phyloP scores from a whole-genome alignment of 2,888 invertebrate species.

The Lasioglossum figueresi region DNA sequence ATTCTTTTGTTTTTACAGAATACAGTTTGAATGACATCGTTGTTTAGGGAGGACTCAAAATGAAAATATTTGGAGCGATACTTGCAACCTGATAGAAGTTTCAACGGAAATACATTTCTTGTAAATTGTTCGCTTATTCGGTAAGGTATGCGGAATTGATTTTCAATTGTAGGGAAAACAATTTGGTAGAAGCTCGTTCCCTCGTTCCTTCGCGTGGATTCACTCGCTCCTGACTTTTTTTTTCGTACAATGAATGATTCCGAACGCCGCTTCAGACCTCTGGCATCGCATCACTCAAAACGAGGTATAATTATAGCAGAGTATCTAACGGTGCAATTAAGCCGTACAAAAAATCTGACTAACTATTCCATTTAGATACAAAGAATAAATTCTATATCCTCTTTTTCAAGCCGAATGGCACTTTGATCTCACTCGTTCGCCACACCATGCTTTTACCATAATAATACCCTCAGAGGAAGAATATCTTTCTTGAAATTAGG shows the following conservation, averaged over 20 bases:
- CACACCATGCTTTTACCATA: not conserved
- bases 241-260: not conserved
- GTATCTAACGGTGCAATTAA: constrained; percentile 21
- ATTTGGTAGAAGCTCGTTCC: not conserved
- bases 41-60: not conserved
- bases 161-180: not conserved
- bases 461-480: not conserved
- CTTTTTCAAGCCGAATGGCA: constrained; percentile 5
- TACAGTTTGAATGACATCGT: too few species aligned
- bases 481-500: not conserved
- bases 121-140: not conserved
- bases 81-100: not conserved
- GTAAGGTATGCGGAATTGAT: not conserved
- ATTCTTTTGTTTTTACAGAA: not conserved
- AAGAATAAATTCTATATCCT: not conserved
- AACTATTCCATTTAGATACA: constrained; percentile 6
- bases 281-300: constrained; percentile 10
- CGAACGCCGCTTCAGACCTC: not conserved
- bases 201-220: not conserved
- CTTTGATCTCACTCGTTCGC: not conserved
- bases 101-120: not conserved
- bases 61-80: not conserved
- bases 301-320: constrained; percentile 20
- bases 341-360: not conserved
- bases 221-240: not conserved